These are phyloP conservation scores for Vanessa cardui DNA, from an alignment of 2,888 invertebrate genomes.

Conservation along the genomic window DNA sequence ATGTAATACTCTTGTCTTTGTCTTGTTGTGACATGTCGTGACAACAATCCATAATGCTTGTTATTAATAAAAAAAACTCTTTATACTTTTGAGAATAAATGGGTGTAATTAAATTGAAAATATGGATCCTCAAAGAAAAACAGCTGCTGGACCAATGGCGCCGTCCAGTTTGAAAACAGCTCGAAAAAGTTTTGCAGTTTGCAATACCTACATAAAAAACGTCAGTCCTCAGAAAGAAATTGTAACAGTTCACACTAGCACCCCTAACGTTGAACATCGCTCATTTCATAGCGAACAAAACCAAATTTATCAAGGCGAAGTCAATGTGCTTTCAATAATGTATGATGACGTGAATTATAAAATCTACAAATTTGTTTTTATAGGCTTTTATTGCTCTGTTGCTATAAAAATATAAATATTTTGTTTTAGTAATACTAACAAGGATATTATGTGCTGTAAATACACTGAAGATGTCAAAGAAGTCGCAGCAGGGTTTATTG, in stretches of 20 bases:
- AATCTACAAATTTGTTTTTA: background rate
- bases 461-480: constrained; percentile 84
- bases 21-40: background rate
- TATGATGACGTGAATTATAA: constrained; percentile 46
- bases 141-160: constrained; percentile 64
- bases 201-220: constrained; percentile 50
- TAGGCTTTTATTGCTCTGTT: background rate
- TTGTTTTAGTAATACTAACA: constrained; percentile 74
- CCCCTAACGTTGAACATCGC: constrained; percentile 62
- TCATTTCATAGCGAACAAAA: constrained; percentile 59
- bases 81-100: background rate
- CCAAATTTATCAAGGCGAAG: constrained; percentile 68
- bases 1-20: too few relatives aligned
- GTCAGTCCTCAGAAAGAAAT: constrained; percentile 59
- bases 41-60: background rate
- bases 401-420: background rate
- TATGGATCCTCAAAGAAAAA: constrained; percentile 68
- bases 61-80: too few relatives aligned
- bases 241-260: constrained; percentile 65
- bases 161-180: constrained; percentile 55
- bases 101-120: constrained; percentile 21
- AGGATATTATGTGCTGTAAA: constrained; percentile 82
- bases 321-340: constrained; percentile 72
- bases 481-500: constrained; percentile 83
- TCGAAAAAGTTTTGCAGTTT: constrained; percentile 60